Evolutionary conservation across 2,797 vertebrate species (phyloP).

Genomic region (Natrix natrix): DNA sequence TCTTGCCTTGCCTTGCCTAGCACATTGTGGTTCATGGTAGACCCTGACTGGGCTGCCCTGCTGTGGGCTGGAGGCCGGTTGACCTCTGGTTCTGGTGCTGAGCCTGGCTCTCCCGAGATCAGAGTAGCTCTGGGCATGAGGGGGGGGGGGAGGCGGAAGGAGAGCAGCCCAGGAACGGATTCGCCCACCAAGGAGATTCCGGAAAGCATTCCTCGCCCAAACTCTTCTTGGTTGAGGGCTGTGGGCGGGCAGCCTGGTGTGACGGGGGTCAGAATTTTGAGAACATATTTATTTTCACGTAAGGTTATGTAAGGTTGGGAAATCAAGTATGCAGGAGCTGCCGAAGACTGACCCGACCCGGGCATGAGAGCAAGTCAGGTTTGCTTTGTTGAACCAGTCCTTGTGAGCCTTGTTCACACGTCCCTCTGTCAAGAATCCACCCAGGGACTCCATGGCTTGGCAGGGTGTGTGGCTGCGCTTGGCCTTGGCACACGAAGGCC

Average conservation of each 20-base stretch:
- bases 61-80: not conserved
- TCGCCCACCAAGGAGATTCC: not conserved
- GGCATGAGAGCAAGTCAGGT: not conserved
- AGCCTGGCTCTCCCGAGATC: too few relatives aligned
- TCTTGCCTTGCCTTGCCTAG: too few relatives aligned
- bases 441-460: not conserved
- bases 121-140: too few relatives aligned
- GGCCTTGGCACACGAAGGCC: not conserved
- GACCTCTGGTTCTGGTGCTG: not conserved
- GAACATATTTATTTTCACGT: not conserved
- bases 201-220: too few relatives aligned
- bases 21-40: not conserved
- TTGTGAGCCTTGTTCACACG: not conserved
- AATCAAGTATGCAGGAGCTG: not conserved
- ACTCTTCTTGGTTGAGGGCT: not conserved
- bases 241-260: too few relatives aligned
- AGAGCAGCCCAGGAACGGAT: not conserved
- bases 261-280: not conserved
- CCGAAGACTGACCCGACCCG: not conserved
- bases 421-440: not conserved
- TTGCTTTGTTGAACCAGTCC: not conserved
- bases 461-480: not conserved
- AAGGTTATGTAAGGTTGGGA: not conserved
- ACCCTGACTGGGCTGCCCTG: not conserved
- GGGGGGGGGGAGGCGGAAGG: not conserved